Percentiles rank a stretch among this genome's conserved stretches.
These are phyloP conservation scores for Gavialis gangeticus DNA, from an alignment of 2,113 vertebrate species.

Conservation along the genomic window DNA sequence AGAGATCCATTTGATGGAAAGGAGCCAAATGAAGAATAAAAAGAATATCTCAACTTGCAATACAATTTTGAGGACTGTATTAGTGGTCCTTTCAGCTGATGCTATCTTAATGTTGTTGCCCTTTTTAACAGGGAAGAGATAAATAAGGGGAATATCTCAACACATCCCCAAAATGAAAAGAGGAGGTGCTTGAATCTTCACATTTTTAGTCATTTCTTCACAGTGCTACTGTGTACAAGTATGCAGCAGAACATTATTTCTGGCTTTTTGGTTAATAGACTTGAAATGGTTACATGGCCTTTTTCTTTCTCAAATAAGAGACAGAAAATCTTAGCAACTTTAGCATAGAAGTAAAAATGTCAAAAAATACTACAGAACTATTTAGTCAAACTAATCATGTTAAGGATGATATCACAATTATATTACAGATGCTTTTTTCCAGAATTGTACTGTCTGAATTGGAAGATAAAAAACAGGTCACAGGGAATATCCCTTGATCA, in stretches of 20 bases:
- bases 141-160: background rate
- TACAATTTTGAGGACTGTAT: too few relatives aligned
- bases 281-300: background rate
- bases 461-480: background rate
- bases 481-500: background rate
- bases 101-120: background rate
- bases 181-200: background rate
- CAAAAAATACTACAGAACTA: background rate
- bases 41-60: background rate
- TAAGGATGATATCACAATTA: background rate
- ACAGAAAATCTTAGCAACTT: background rate
- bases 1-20: background rate
- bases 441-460: background rate
- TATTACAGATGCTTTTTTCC: background rate
- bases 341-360: background rate
- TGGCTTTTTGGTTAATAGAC: background rate
- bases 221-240: background rate
- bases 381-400: background rate
- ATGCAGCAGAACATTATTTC: background rate
- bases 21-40: background rate
- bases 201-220: background rate
- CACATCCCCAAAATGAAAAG: background rate
- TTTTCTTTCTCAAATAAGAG: background rate
- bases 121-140: background rate
- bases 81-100: background rate